Evolutionary conservation across 92 coral and sea anemone species (phyloP).

Genomic region (Zoanthus gigantus): DNA sequence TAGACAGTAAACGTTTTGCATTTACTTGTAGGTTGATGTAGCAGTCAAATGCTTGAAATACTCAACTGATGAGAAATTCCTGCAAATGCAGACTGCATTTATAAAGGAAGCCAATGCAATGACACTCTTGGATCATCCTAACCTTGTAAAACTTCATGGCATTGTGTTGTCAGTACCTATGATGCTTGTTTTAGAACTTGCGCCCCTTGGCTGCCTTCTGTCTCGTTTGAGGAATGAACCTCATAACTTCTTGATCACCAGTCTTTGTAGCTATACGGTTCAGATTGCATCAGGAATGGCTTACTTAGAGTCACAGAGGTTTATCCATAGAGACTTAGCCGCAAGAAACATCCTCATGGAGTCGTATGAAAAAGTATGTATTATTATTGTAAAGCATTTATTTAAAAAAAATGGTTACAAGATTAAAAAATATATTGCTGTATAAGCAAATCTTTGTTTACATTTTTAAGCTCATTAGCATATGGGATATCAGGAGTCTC

Average conservation of each 20-base stretch:
- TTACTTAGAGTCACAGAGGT: conserved; percentile 91
- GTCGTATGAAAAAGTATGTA: conserved; percentile 76
- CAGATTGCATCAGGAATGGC: conserved; percentile 99
- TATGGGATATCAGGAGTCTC: no score
- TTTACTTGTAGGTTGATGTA: conserved; percentile 75
- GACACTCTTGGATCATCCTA: conserved; percentile 91
- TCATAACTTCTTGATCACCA: conserved; percentile 75
- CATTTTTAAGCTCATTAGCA: no score
- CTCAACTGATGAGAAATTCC: conserved; percentile 76
- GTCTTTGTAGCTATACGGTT: conserved; percentile 83
- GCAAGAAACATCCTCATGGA: conserved; percentile 89
- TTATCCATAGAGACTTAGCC: conserved; percentile 94
- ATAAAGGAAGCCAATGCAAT: conserved; percentile 98
- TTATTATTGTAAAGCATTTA: background rate
- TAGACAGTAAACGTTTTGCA: background rate
- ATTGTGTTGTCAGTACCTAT: conserved; percentile 86
- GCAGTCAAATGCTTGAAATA: conserved; percentile 93
- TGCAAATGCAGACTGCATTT: conserved; percentile 88
- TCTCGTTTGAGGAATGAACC: conserved; percentile 77
- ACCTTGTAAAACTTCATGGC: conserved; percentile 88
- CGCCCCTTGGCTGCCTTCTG: conserved; percentile 86
- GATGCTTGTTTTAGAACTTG: conserved; percentile 92
- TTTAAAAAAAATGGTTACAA: no score
- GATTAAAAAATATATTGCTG: no score
- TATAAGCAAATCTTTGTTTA: no score